Evolutionary conservation across 2,888 invertebrate genomes (phyloP).

Genomic region (Archaeoteleia sp.): DNA sequence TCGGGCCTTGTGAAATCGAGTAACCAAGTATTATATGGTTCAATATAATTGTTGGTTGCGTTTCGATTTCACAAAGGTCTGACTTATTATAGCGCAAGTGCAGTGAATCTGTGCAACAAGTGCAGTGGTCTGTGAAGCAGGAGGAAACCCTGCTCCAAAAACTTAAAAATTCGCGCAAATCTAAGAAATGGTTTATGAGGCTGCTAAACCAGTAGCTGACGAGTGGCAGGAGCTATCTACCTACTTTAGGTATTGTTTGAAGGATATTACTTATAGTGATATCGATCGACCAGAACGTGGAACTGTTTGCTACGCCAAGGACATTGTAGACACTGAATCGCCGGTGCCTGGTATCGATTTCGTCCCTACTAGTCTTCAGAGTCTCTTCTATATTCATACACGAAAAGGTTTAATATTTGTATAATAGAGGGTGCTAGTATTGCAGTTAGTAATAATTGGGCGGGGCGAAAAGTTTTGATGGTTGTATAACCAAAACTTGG

Average conservation of each 20-base stretch:
- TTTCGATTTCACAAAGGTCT: neutral
- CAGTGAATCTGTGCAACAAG: conserved; percentile 3
- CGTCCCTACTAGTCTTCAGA: conserved; percentile 79
- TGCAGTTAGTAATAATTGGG: neutral
- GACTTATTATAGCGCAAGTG: too few species aligned
- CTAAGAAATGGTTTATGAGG: conserved; percentile 63
- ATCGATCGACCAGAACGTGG: conserved; percentile 78
- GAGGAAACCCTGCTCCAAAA: conserved; percentile 4
- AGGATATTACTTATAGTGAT: conserved; percentile 81
- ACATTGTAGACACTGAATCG: conserved; percentile 33
- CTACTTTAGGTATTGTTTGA: conserved; percentile 70
- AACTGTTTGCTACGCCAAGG: conserved; percentile 78
- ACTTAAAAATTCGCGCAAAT: conserved; percentile 15
- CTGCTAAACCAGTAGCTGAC: conserved; percentile 16
- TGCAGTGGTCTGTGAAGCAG: conserved; percentile 16
- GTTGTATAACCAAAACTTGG: neutral
- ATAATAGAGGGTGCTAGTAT: too few species aligned
- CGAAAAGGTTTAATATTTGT: conserved; percentile 79
- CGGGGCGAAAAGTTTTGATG: neutral
- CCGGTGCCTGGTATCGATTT: conserved; percentile 77
- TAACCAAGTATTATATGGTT: too few species aligned
- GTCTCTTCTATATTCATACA: conserved; percentile 80
- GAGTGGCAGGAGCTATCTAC: conserved; percentile 69
- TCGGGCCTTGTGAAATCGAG: too few species aligned
- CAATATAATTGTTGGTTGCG: too few species aligned